Conservation (phyloP, 1,140 invertebrate species). For the Glossosoma conforme region DNA sequence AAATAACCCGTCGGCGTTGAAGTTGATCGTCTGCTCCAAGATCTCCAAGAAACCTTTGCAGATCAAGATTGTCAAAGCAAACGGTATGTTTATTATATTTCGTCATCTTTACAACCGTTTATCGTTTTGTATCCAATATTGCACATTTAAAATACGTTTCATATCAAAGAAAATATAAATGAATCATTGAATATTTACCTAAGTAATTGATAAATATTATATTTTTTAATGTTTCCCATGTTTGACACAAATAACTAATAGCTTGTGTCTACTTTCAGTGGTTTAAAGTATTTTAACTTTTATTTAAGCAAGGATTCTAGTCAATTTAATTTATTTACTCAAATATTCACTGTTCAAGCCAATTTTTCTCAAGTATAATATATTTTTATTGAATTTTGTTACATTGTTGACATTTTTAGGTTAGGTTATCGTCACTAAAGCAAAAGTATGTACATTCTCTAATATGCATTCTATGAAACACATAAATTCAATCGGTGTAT, state of each 20-base stretch:
- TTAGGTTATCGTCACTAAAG: too few species aligned
- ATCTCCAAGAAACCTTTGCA: constrained; percentile 52
- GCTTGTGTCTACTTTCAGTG: too few species aligned
- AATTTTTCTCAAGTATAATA: too few species aligned
- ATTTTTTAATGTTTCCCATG: constrained; percentile 20
- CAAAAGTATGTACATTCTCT: too few species aligned
- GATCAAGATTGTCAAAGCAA: constrained; percentile 50
- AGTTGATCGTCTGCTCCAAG: constrained; percentile 62
- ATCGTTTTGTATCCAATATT: constrained; percentile 27
- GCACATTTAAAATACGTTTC: constrained; percentile 4
- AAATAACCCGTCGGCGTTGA: constrained; percentile 66
- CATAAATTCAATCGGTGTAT: too few species aligned
- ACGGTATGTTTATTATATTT: constrained; percentile 44
- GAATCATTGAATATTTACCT: not conserved
- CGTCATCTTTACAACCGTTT: not conserved
- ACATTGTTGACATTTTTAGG: too few species aligned
- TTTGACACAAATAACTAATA: not conserved
- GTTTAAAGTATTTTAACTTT: too few species aligned
- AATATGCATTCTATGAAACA: too few species aligned
- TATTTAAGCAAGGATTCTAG: too few species aligned
- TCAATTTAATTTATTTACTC: too few species aligned
- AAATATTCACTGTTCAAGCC: too few species aligned
- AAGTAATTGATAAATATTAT: not conserved
- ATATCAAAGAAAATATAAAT: not conserved
- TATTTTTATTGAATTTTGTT: too few species aligned